phyloP scores from a whole-genome alignment of 1,140 invertebrate species.

The Drosophila setifemur region DNA sequence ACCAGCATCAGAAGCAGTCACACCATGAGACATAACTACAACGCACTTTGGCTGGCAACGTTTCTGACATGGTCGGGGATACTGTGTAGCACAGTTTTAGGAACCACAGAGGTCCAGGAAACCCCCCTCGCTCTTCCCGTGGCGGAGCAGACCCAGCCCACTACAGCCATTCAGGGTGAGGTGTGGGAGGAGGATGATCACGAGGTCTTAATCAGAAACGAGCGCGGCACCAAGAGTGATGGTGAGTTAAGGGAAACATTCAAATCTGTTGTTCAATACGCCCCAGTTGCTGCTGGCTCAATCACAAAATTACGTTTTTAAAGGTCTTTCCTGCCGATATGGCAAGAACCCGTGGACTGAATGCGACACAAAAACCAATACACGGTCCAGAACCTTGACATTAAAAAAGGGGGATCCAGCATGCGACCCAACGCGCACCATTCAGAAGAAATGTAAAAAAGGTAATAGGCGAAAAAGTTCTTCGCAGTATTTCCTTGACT shows the following conservation, averaged over 20 bases:
- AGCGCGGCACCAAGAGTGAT: slow-evolving; percentile 87
- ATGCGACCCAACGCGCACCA: slow-evolving; percentile 92
- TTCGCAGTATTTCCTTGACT: too few relatives aligned
- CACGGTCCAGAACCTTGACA: slow-evolving; percentile 89
- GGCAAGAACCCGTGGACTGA: slow-evolving; percentile 92
- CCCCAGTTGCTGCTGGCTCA: too few relatives aligned
- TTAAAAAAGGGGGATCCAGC: slow-evolving; percentile 91
- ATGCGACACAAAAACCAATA: slow-evolving; percentile 91
- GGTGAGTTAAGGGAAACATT: slow-evolving; percentile 39
- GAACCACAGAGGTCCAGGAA: slow-evolving; percentile 78
- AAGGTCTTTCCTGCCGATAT: slow-evolving; percentile 88
- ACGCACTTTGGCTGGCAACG: slow-evolving; percentile 50
- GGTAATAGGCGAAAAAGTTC: slow-evolving; percentile 84
- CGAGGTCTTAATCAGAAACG: slow-evolving; percentile 89
- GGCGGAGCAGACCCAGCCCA: slow-evolving; percentile 75
- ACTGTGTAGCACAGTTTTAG: slow-evolving; percentile 52
- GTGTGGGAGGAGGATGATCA: slow-evolving; percentile 89
- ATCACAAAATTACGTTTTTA: too few relatives aligned
- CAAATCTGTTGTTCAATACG: background rate
- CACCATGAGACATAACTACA: slow-evolving; percentile 63
- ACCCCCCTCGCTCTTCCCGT: slow-evolving; percentile 77
- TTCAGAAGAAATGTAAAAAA: slow-evolving; percentile 95
- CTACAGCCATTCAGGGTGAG: slow-evolving; percentile 82
- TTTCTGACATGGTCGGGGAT: slow-evolving; percentile 60
- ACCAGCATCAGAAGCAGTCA: slow-evolving; percentile 18